Percentiles rank a stretch among this genome's conserved stretches.
Evolutionary conservation across 1,140 invertebrate genomes (phyloP).

Genomic region (Drosophila mauritiana): DNA sequence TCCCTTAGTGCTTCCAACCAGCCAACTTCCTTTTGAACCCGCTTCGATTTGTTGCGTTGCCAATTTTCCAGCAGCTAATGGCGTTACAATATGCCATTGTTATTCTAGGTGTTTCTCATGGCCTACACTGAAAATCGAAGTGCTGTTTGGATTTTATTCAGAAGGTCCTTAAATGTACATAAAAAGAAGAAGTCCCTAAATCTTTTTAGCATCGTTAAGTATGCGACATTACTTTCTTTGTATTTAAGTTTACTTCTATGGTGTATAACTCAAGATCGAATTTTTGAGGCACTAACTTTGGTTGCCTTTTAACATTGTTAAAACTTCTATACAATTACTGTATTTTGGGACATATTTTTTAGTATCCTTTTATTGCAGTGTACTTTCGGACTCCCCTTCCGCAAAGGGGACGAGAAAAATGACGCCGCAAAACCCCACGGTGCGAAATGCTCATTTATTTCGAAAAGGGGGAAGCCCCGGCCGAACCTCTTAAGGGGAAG

Average conservation of each 20-base stretch:
- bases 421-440: slow-evolving; percentile 61
- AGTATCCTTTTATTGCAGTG: neutral
- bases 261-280: too few species aligned
- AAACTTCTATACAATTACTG: too few species aligned
- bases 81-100: slow-evolving; percentile 76
- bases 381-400: slow-evolving; percentile 11
- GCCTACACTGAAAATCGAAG: slow-evolving; percentile 13
- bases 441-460: slow-evolving; percentile 80
- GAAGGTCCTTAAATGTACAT: too few species aligned
- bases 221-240: too few species aligned
- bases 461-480: slow-evolving; percentile 24
- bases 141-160: too few species aligned
- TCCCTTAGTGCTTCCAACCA: neutral
- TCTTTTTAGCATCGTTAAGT: too few species aligned
- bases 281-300: too few species aligned
- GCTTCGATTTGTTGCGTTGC: slow-evolving; percentile 66
- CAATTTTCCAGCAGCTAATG: slow-evolving; percentile 69
- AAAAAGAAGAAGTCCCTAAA: too few species aligned
- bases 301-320: too few species aligned
- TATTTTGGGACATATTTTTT: neutral
- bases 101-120: slow-evolving; percentile 51
- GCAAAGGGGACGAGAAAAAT: slow-evolving; percentile 59
- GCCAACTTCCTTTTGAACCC: slow-evolving; percentile 2
- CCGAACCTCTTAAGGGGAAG: slow-evolving; percentile 37
- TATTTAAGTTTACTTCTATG: too few species aligned